These are phyloP conservation scores for Sardinella longiceps DNA, from an alignment of 2,797 vertebrate genomes.

Conservation along the genomic window DNA sequence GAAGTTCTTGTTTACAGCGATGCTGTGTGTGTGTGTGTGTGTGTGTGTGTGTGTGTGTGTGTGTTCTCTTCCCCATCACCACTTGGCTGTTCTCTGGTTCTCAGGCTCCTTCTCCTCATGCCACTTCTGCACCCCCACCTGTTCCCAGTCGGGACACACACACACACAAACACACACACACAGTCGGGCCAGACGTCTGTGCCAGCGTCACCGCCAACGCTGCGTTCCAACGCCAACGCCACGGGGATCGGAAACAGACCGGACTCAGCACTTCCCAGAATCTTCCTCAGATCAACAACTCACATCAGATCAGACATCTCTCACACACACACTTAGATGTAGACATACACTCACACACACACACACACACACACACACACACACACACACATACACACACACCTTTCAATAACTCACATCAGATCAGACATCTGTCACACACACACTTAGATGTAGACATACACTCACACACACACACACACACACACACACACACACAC, in stretches of 20 bases:
- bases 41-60: no score
- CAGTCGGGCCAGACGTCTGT: no score
- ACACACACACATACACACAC: neutral
- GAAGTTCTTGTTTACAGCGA: no score
- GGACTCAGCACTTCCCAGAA: neutral
- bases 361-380: neutral
- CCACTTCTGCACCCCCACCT: no score
- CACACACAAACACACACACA: no score
- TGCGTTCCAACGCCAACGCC: neutral
- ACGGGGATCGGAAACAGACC: neutral
- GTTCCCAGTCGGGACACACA: no score
- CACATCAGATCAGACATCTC: neutral
- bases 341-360: neutral
- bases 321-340: neutral
- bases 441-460: neutral
- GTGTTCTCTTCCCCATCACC: neutral
- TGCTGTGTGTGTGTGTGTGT: no score
- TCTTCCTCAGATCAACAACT: neutral
- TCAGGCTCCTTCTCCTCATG: no score
- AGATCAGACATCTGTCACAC: no score
- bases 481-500: neutral
- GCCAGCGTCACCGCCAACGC: no score
- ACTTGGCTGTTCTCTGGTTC: no score
- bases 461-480: neutral
- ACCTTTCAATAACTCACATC: no score